These are phyloP conservation scores for Cyrtonyx montezumae DNA, from an alignment of 2,113 vertebrate species.

Conservation along the genomic window DNA sequence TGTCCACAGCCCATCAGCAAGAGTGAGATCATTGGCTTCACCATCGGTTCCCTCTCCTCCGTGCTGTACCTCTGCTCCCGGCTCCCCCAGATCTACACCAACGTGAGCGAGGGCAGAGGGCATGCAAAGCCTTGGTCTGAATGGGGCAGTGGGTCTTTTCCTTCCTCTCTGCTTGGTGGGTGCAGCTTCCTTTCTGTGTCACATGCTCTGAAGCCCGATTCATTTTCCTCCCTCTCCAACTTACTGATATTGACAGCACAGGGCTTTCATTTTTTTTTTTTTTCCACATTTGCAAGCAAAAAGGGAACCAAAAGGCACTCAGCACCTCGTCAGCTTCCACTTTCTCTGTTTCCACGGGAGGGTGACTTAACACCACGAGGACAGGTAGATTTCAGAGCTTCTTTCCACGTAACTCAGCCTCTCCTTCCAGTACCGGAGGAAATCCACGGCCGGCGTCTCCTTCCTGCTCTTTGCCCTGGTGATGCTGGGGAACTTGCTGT, in stretches of 20 bases:
- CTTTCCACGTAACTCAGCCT: background rate
- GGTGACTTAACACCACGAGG: background rate
- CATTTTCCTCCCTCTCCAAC: background rate
- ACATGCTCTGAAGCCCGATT: background rate
- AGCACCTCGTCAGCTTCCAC: background rate
- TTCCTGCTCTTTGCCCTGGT: slow-evolving; percentile 91
- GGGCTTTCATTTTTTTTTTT: background rate
- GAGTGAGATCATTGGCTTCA: slow-evolving; percentile 87
- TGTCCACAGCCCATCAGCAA: slow-evolving; percentile 81
- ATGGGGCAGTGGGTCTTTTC: background rate
- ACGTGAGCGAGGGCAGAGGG: slow-evolving; percentile 78
- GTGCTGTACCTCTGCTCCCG: slow-evolving; percentile 91
- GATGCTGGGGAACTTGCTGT: slow-evolving; percentile 90
- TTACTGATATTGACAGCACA: background rate
- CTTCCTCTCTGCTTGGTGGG: background rate
- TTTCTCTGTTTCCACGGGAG: background rate
- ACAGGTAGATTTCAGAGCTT: background rate
- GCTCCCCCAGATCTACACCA: slow-evolving; percentile 91
- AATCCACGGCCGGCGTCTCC: slow-evolving; percentile 90
- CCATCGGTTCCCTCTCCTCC: slow-evolving; percentile 88
- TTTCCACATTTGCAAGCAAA: background rate
- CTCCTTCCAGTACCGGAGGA: slow-evolving; percentile 82
- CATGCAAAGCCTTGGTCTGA: accelerated
- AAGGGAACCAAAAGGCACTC: background rate
- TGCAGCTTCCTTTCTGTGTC: background rate